Evolutionary conservation across 1,140 invertebrate genomes (phyloP), one percentile per base, ranked within the genome.

Genomic region (Neuroterus valhalla): DNA sequence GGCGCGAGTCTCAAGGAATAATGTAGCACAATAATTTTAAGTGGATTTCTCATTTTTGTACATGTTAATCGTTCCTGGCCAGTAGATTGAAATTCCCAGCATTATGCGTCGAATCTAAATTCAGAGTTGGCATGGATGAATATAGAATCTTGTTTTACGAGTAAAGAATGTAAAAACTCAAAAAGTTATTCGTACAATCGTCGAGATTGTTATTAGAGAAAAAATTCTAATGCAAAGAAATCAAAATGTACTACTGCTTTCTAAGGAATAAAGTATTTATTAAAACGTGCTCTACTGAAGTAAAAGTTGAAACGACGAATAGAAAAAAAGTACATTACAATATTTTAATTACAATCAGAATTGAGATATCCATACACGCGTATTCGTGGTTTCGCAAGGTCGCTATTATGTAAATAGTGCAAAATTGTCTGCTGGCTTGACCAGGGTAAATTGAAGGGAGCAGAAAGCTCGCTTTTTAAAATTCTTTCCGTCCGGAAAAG

Each of bases 1-100:
- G 62, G 12, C 5, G 1, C 8, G 43, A 72, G 76, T 71, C 68
- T 74, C 70, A 68, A 48, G 46, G 17, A 48, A 3, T 17, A 48
- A 0, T 5, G 17, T 48, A 48, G 17, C 46, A 48, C 4, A 48
- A 19, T 48, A 17, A 48, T 17, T 17, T 48, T 48, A 48, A 48
- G 46, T 48, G 46, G 15, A 19, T 48, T 48, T 15, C 17, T 48
- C 46, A 19, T n/a, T 2, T 48, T 48, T 17, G 17, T 10, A 38
- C 5, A 38, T 8, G 31, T 48, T 48, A 17, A 48, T 48, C n/a
- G 46, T 3, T 17, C 1, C 17, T 8, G 17, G 17, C n/a, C n/a
- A n/a, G 46, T 6, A 48, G 17, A 19, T 48, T 48, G n/a, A 48
- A 48, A 48, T 48, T 48, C 46, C 17, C 17, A 19, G 46, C 17